Conservation (phyloP, 1,140 invertebrate species). For the Conus betulinus region DNA sequence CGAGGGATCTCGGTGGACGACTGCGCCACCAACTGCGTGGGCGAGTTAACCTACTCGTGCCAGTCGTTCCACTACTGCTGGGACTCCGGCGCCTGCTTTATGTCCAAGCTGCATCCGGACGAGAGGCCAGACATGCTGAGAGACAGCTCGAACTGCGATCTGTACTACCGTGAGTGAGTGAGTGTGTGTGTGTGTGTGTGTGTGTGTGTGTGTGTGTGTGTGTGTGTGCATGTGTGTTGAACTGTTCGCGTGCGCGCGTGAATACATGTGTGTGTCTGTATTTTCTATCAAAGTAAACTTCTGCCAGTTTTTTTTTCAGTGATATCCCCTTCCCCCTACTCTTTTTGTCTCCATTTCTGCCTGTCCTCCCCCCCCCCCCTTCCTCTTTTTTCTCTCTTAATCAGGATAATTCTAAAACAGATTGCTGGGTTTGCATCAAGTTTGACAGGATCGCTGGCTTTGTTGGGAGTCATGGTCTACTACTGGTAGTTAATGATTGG, state of each 20-base stretch:
- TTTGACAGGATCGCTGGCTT: too few species aligned
- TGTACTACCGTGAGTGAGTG: constrained; percentile 59
- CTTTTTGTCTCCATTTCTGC: not conserved
- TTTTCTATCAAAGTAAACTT: too few species aligned
- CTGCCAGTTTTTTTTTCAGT: too few species aligned
- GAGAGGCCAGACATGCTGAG: constrained; percentile 55
- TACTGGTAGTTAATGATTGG: too few species aligned
- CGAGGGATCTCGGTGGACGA: constrained; percentile 64
- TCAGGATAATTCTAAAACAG: too few species aligned
- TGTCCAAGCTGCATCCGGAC: constrained; percentile 62
- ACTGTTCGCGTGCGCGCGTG: too few species aligned
- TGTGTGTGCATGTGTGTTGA: not conserved
- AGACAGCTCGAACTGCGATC: constrained; percentile 46
- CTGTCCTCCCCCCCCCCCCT: not conserved
- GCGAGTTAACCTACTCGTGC: constrained; percentile 56
- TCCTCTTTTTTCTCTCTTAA: constrained; percentile 1
- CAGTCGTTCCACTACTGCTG: constrained; percentile 65
- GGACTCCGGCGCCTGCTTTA: constrained; percentile 53
- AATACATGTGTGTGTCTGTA: too few species aligned
- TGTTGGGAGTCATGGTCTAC: too few species aligned
- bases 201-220: not conserved
- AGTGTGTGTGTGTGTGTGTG: not conserved
- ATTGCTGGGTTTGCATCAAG: too few species aligned
- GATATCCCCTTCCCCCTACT: not conserved
- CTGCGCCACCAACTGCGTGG: constrained; percentile 57